Base-by-base conservation (phyloP, 2,113 vertebrate genomes). In the Edolisoma coerulescens region DNA sequence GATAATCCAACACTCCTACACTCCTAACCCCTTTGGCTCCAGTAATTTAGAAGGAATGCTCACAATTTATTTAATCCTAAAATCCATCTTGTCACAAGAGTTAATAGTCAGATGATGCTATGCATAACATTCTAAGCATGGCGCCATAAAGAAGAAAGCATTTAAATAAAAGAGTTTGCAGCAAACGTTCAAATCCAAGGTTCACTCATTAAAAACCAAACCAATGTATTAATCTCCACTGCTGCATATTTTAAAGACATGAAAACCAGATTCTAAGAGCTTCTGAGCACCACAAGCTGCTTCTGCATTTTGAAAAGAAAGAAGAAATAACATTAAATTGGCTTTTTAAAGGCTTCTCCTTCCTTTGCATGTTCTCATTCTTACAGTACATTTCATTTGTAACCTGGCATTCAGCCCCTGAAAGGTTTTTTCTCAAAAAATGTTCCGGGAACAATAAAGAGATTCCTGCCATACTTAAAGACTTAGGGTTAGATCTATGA, bases 21-120 rank as follows among this genome's bases (percentile, higher is more conserved):
- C 24, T 71, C 79, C 71, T 45, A 92, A 68, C 83, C 76, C 37
- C 64, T 81, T 54, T 59, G 70, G 86, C 73, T 87, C 73, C 67
- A 94, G 90, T 65, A 73, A 41, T 84, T 90, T 75, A 61, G 71
- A 94, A 86, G 57, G 86, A 93, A 94, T 61, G 77, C 69, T 60
- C 28, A 73, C 64, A 60, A 84, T 86, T 75, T 89, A 71, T 89
- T 93, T 92, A 90, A 86, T 93, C 76, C 86, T 56, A 52, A 93
- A 93, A 92, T 84, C 60, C 69, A 57, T 87, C 88, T 84, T 76
- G 30, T 59, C 60, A 68, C 73, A 84, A 50, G n/a, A 93, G 65
- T 89, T 87, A 89, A 82, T 33, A 93, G 56, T 45, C 65, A 67
- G 76, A 81, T 95, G 90, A 90, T 78, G 73, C 56, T 87, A 42